phyloP scores from a whole-genome alignment of 1,140 invertebrate species.

The Brachionus paranguensis region DNA sequence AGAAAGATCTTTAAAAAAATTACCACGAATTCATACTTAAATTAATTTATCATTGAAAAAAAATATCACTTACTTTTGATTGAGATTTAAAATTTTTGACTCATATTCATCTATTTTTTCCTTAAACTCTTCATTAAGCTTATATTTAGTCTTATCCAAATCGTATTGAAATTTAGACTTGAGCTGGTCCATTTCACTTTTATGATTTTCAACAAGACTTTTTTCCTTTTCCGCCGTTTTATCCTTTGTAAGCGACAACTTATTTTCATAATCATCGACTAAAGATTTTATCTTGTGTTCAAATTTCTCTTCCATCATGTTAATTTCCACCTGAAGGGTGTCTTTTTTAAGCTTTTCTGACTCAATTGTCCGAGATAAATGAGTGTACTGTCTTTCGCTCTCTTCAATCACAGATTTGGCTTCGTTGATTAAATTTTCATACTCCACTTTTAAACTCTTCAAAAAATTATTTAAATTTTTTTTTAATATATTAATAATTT shows the following conservation, averaged over 20 bases:
- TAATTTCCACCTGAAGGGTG: conserved; percentile 27
- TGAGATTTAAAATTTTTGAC: not conserved
- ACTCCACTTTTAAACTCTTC: conserved; percentile 29
- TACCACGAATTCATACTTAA: too few species aligned
- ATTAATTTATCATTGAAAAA: not conserved
- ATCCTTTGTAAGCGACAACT: not conserved
- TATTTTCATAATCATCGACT: not conserved
- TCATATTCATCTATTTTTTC: conserved; percentile 15
- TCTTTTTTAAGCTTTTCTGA: conserved; percentile 19
- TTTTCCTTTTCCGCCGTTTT: not conserved
- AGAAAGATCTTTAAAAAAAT: too few species aligned
- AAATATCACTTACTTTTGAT: not conserved
- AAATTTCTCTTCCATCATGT: conserved; percentile 34
- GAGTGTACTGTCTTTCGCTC: not conserved
- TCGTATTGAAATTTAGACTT: not conserved
- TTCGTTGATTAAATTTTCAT: conserved; percentile 37
- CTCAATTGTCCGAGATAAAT: not conserved
- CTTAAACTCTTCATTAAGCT: not conserved
- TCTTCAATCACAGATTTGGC: not conserved
- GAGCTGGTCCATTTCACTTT: conserved; percentile 2
- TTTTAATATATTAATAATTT: not conserved
- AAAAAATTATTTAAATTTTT: not conserved
- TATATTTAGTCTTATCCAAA: not conserved
- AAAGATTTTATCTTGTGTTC: not conserved
- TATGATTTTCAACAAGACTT: not conserved